Percentiles rank a stretch among this genome's conserved stretches.
These are phyloP conservation scores for Oreohelix idahoensis DNA, from an alignment of 1,140 invertebrate species.

Conservation along the genomic window DNA sequence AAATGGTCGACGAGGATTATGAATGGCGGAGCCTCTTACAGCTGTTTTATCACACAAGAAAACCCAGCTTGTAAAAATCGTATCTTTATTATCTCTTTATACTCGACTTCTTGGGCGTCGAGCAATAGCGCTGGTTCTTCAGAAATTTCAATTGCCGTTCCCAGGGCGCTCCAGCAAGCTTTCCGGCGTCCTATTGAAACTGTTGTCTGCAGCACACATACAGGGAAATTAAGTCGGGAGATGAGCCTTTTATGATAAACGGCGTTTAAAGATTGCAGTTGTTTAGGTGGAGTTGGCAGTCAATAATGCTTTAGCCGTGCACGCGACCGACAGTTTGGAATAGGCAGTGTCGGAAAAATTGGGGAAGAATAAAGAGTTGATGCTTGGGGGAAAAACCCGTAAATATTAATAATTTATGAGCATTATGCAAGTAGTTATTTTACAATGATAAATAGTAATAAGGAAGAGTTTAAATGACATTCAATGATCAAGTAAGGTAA, in stretches of 20 bases:
- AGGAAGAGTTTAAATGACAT: too few species aligned
- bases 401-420: too few species aligned
- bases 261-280: not conserved
- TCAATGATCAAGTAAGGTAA: too few species aligned
- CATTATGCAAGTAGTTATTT: too few species aligned
- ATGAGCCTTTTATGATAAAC: not conserved
- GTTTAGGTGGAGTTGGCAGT: not conserved
- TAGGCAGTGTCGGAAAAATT: too few species aligned
- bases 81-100: not conserved
- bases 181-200: not conserved
- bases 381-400: too few species aligned
- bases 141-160: not conserved
- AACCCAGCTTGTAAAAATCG: too few species aligned
- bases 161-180: not conserved
- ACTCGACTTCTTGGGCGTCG: not conserved
- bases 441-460: too few species aligned
- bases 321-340: not conserved
- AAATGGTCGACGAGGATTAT: too few species aligned
- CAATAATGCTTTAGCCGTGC: not conserved
- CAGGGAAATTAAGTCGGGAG: not conserved
- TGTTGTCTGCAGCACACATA: not conserved
- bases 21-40: too few species aligned
- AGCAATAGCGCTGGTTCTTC: not conserved
- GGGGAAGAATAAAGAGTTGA: too few species aligned
- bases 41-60: too few species aligned